Base-by-base conservation (phyloP, 2,113 vertebrate genomes). In the Smithornis capensis region DNA sequence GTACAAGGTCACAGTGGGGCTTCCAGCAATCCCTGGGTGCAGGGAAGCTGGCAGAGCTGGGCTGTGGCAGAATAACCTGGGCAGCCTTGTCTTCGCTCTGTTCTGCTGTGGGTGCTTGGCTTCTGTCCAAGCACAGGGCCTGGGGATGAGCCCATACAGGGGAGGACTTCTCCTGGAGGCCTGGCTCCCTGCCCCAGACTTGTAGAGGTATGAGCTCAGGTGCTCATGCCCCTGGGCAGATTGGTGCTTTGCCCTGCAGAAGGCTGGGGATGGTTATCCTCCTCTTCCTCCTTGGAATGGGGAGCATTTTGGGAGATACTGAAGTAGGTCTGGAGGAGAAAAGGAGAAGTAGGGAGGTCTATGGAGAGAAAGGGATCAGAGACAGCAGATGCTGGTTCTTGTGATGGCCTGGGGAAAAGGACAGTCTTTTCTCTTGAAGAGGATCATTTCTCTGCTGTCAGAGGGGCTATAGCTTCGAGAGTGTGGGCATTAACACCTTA, bases 251-350 rank as follows among this genome's bases (percentile, higher is more conserved):
- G 19, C 3, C 12, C 14, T 67, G 85, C 19, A 44, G 27, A 57
- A 28, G 4, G 19, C 40, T 70, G 47, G 10, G 19, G 17, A 3
- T 83, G 40, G 10, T 44, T 59, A 22, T 56, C 23, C 6, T 68
- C 12, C 23, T 59, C 27, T 14, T 59, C 3, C 2, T 28, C 12
- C 24, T 35, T 35, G 11, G 25, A 67, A 12, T 0, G 4, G 6
- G 17, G 4, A 59, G 15, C 2, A 0, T 28, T 71, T 37, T 71
- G 56, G 24, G 28, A 56, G 35, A 64, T 21, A 2, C 44, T 81
- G 33, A 40, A 55, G 27, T 42, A 37, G 8, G 5, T 47, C 9
- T 70, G 10, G 40, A 65, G 27, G 25, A 10, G 83, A 87, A 87
- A 81, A 42, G 0, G 6, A 45, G 10, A 81, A 50, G 6, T 22